These are phyloP conservation scores for Heliconius nattereri DNA, from an alignment of 1,140 invertebrate species.

Conservation along the genomic window DNA sequence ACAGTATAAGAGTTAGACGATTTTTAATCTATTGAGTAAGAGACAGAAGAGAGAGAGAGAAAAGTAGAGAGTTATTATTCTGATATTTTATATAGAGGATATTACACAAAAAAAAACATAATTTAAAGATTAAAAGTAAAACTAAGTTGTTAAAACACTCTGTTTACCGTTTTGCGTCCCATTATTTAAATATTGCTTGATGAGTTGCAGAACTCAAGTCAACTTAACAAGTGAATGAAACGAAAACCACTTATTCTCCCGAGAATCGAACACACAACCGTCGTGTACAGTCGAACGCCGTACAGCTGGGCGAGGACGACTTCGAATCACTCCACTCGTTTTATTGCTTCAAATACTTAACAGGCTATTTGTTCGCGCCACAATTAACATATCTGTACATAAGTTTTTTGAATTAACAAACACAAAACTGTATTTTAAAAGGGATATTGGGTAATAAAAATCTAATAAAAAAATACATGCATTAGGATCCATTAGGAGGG, in stretches of 20 bases:
- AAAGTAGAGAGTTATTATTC: too few species aligned
- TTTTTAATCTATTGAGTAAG: too few species aligned
- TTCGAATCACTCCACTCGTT: neutral
- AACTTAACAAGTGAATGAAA: too few species aligned
- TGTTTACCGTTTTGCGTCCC: too few species aligned
- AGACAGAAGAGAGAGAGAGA: too few species aligned
- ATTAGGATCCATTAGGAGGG: constrained; percentile 40
- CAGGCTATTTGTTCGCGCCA: constrained; percentile 8
- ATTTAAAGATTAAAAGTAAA: too few species aligned
- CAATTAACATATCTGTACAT: constrained; percentile 14
- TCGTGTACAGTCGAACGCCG: neutral
- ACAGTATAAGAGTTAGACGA: neutral
- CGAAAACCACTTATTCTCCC: too few species aligned
- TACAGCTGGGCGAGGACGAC: neutral
- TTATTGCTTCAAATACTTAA: constrained; percentile 12
- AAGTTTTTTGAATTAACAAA: constrained; percentile 9
- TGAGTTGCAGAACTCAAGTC: too few species aligned
- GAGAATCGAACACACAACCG: neutral
- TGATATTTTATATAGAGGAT: too few species aligned
- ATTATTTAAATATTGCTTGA: too few species aligned
- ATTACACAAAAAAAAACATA: too few species aligned
- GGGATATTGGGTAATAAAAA: constrained; percentile 33
- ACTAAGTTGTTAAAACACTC: too few species aligned
- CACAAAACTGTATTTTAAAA: constrained; percentile 23
- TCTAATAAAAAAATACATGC: constrained; percentile 37